These are phyloP conservation scores for Litocranius walleri DNA, from an alignment of 2,113 vertebrate species.

Conservation along the genomic window DNA sequence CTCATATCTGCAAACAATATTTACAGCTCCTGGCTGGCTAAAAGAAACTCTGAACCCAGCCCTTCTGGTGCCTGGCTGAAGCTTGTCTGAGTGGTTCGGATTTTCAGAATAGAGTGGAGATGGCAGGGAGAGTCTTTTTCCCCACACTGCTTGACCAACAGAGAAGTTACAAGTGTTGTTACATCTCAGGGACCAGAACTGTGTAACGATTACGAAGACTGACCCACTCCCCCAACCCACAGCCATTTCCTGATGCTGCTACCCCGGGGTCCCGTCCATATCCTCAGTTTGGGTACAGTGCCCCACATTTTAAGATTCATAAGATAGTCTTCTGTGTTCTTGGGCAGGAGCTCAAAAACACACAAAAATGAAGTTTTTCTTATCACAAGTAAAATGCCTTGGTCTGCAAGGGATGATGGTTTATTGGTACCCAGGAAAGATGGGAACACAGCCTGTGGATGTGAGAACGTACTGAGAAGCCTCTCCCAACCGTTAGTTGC, in stretches of 20 bases:
- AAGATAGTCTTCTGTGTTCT: background rate
- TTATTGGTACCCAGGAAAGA: background rate
- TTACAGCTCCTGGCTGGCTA: background rate
- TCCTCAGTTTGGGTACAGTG: no score
- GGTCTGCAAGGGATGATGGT: background rate
- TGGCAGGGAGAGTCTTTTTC: background rate
- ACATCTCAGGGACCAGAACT: background rate
- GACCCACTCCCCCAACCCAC: background rate
- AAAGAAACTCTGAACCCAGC: background rate
- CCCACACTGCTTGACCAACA: background rate
- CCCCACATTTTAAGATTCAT: background rate
- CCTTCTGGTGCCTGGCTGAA: background rate
- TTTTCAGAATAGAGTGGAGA: background rate
- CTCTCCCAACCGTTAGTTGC: rapidly evolving
- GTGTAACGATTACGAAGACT: background rate
- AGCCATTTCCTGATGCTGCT: no score
- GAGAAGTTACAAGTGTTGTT: background rate
- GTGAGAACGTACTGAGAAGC: background rate
- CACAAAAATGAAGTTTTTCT: background rate
- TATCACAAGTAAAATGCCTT: background rate
- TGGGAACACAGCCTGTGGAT: background rate
- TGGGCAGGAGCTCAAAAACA: background rate
- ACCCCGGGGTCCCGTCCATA: rapidly evolving
- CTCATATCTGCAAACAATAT: background rate
- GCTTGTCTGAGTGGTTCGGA: background rate